Base-by-base conservation (phyloP, 2,113 vertebrate species). In the Eudyptes chrysolophus region DNA sequence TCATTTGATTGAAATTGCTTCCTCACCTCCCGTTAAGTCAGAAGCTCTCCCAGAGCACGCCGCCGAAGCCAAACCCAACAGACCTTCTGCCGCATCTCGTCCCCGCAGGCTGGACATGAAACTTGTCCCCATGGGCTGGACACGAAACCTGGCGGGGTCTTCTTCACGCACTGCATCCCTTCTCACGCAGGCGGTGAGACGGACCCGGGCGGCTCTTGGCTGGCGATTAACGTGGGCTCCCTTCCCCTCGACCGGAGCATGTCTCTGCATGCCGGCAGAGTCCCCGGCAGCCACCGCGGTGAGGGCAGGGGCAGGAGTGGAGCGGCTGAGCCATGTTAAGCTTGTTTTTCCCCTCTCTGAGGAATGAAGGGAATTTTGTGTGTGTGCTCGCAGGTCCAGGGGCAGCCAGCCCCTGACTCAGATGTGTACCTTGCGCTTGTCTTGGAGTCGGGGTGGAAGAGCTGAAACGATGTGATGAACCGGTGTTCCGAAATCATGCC, bases 311-410 rank as follows among this genome's bases (percentile, higher is more conserved):
- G 61, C 72, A 84, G 42, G 49, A 89, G 44, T 1, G 3, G 38
- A 84, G 72, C 10, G 2, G 62, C 48, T 60, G 71, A 93, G 72
- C 69, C 2, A 2, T 4, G n/a, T 65, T 14, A 61, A 57, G 72
- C 68, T 89, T 27, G 4, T 79, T 88, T 90, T 36, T 48, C 15
- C 89, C 62, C 42, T 34, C 48, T 82, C 55, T 58, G 79, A 93
- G 87, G 96, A 97, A 98, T 92, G 92, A 95, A 81, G 95, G 90
- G 96, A 97, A 97, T 95, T 55, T 22, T 44, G 19, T 40, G 27
- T 79, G 46, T 46, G 40, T 9, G 30, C 26, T 13, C 16, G 58
- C 72, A 71, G 94, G 94, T 34, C 74, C 21, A 34, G 52, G 90
- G 69, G 70, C 76, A 85, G 84, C 79, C 96, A 92, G 89, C 69